Conservation (phyloP, 2,888 invertebrate species). For the Drosophila rellima region DNA sequence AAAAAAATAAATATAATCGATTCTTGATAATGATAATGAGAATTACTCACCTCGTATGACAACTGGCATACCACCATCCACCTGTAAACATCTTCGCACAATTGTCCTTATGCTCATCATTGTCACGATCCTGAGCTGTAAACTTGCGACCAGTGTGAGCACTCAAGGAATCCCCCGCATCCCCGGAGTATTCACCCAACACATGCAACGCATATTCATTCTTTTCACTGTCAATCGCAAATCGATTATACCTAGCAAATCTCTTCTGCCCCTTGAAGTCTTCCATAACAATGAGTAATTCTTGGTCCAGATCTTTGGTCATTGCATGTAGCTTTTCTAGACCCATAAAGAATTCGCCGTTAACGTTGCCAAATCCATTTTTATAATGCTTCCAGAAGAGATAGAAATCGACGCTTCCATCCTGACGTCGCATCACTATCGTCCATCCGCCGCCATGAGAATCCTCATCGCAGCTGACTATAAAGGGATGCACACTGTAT, state of each 20-base stretch:
- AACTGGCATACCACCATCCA: conserved; percentile 91
- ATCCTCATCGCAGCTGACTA: conserved; percentile 86
- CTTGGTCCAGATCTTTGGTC: conserved; percentile 85
- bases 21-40: neutral
- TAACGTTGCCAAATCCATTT: conserved; percentile 88
- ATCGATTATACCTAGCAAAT: conserved; percentile 88
- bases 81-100: conserved; percentile 89
- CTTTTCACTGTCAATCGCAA: conserved; percentile 89
- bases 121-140: conserved; percentile 89
- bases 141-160: conserved; percentile 90
- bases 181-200: conserved; percentile 88
- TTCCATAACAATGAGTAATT: conserved; percentile 88
- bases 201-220: conserved; percentile 89
- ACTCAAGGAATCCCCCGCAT: conserved; percentile 89
- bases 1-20: neutral
- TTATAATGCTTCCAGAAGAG: conserved; percentile 89
- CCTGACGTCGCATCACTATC: conserved; percentile 88
- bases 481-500: conserved; percentile 87
- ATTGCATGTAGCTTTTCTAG: conserved; percentile 88
- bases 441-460: conserved; percentile 89
- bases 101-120: conserved; percentile 89
- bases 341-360: conserved; percentile 90
- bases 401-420: conserved; percentile 89
- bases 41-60: conserved; percentile 87
- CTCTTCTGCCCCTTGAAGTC: conserved; percentile 87